Percentiles rank a stretch among this genome's conserved stretches.
phyloP scores from a whole-genome alignment of 2,797 vertebrate genomes.

The Urocyon cinereoargenteus region DNA sequence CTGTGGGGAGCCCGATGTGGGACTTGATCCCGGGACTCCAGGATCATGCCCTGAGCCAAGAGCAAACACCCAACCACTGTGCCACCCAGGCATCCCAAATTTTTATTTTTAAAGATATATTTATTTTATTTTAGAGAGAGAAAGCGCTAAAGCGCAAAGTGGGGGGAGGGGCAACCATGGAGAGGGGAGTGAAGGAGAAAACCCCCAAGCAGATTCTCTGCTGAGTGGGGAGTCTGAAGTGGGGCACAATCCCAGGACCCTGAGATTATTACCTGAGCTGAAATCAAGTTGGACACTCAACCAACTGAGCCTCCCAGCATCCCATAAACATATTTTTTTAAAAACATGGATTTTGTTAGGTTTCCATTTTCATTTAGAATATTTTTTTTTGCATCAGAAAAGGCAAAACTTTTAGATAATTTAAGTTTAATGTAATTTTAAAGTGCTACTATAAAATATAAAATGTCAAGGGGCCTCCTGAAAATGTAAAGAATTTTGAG shows the following conservation, averaged over 20 bases:
- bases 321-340: background rate
- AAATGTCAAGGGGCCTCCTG: background rate
- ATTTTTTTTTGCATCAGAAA: background rate
- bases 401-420: background rate
- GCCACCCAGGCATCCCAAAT: no score
- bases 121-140: background rate
- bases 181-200: background rate
- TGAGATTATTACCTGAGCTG: background rate
- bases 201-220: background rate
- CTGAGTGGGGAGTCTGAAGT: background rate
- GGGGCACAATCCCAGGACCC: background rate
- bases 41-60: no score
- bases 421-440: background rate
- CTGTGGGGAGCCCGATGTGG: no score
- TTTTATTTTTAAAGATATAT: background rate
- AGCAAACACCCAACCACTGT: no score
- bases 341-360: background rate
- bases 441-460: conserved; percentile 18
- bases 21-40: no score
- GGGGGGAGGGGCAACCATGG: background rate
- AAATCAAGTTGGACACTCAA: background rate
- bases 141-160: background rate
- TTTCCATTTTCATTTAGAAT: background rate
- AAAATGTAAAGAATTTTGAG: conserved; percentile 9
- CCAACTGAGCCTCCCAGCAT: background rate